These are phyloP conservation scores for Phalacrocorax pelagicus DNA, from an alignment of 2,113 vertebrate species.

Conservation along the genomic window DNA sequence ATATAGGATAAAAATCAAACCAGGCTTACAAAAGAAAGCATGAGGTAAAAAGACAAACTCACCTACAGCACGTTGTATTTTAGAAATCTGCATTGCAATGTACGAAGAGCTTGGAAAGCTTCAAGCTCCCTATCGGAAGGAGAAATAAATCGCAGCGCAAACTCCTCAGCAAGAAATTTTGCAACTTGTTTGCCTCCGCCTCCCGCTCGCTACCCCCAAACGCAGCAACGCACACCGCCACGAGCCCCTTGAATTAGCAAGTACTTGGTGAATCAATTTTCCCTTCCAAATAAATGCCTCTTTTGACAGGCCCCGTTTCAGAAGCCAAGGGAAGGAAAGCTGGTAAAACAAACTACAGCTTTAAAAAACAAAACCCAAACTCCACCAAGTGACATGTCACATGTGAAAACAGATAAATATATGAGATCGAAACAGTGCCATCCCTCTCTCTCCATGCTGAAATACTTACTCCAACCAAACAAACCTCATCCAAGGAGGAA, in stretches of 20 bases:
- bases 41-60: neutral
- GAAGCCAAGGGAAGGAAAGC: neutral
- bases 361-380: neutral
- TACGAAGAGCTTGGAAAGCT: neutral
- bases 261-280: neutral
- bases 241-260: rapidly evolving
- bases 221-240: rapidly evolving
- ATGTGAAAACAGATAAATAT: neutral
- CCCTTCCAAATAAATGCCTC: neutral
- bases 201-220: neutral
- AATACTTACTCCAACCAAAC: neutral
- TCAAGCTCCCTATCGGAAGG: neutral
- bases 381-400: neutral
- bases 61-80: neutral
- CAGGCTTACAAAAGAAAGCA: neutral
- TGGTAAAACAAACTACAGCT: neutral
- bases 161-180: neutral
- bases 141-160: neutral
- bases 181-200: neutral
- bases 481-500: neutral
- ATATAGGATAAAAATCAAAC: neutral
- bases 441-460: neutral
- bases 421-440: neutral
- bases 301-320: neutral
- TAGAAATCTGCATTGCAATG: neutral